Evolutionary conservation across 2,797 vertebrate species (phyloP).

Genomic region (Amniataba percoides): DNA sequence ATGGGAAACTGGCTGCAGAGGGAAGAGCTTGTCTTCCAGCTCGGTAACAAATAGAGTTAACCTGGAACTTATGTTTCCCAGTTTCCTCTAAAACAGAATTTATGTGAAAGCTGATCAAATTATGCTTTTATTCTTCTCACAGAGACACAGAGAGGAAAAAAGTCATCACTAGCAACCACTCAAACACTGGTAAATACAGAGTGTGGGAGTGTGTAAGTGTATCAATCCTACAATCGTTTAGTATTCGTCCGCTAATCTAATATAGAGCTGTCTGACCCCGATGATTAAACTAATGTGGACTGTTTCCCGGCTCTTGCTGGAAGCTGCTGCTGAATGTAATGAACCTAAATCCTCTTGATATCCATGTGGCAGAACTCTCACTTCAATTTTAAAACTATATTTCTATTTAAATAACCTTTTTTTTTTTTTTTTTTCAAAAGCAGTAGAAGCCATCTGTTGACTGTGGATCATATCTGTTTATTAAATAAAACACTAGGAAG

Average conservation of each 20-base stretch:
- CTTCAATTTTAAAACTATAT: neutral
- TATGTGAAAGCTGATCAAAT: constrained; percentile 37
- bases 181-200: constrained; percentile 15
- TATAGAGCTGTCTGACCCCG: constrained; percentile 10
- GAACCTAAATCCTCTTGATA: constrained; percentile 8
- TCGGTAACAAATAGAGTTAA: constrained; percentile 44
- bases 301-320: constrained; percentile 12
- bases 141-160: constrained; percentile 6
- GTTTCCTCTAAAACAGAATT: constrained; percentile 35
- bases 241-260: constrained; percentile 26
- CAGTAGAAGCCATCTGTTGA: neutral
- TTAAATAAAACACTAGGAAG: neutral
- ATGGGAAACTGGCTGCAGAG: constrained; percentile 35
- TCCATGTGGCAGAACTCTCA: neutral
- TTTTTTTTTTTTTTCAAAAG: no score
- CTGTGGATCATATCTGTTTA: neutral
- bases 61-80: constrained; percentile 38
- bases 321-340: constrained; percentile 6
- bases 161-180: constrained; percentile 14
- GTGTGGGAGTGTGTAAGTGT: constrained; percentile 18
- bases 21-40: constrained; percentile 28
- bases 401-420: neutral
- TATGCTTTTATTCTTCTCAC: constrained; percentile 21
- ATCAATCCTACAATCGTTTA: constrained; percentile 4
- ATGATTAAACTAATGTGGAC: constrained; percentile 32